Conservation (phyloP, 2,113 vertebrate species). For the Capricornis sumatraensis region DNA sequence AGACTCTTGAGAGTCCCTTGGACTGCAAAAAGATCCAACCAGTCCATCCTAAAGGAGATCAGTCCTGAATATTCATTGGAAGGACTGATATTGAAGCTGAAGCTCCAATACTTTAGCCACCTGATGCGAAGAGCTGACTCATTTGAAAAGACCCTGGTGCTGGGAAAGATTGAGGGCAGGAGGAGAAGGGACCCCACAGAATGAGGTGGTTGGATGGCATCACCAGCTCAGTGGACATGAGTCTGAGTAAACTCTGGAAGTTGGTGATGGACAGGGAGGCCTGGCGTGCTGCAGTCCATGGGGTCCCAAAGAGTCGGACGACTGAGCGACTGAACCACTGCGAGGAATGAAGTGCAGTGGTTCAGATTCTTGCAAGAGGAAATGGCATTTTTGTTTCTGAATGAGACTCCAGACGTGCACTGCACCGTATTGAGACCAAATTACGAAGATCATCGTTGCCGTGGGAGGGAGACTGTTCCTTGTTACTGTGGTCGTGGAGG, state of each 20-base stretch:
- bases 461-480: background rate
- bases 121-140: background rate
- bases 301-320: accelerated
- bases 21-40: background rate
- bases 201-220: background rate
- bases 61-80: background rate
- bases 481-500: background rate
- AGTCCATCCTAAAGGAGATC: background rate
- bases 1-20: background rate
- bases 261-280: background rate
- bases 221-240: background rate
- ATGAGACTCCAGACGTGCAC: background rate
- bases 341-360: background rate
- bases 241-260: background rate
- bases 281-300: background rate
- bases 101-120: background rate
- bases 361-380: background rate
- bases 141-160: background rate
- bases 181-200: background rate
- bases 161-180: background rate
- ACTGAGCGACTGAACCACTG: background rate
- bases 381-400: background rate
- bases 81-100: background rate
- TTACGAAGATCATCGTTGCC: background rate
- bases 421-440: background rate